Percentiles rank a stretch among this genome's conserved stretches.
Evolutionary conservation across 2,797 vertebrate genomes (phyloP).

Genomic region (Spea hammondii): DNA sequence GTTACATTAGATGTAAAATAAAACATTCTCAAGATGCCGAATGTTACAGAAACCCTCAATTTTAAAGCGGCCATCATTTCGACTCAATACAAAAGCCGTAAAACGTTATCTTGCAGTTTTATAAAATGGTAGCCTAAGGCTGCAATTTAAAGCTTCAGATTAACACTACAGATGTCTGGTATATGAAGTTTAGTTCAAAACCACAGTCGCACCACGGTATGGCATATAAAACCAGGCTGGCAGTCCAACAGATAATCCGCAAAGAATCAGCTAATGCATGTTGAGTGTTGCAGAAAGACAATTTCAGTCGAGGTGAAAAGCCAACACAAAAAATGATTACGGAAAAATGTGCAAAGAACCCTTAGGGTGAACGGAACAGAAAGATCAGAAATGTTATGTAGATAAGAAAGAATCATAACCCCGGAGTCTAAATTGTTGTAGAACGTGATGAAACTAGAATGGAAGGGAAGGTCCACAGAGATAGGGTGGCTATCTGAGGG

Average conservation of each 20-base stretch:
- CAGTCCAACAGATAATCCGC: conserved; percentile 19
- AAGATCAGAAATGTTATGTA: conserved; percentile 15
- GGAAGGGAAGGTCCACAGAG: neutral
- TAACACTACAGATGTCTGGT: conserved; percentile 36
- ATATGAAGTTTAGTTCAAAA: conserved; percentile 13
- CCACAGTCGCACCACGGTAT: conserved; percentile 22
- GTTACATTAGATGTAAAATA: too few relatives aligned
- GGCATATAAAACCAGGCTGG: conserved; percentile 16
- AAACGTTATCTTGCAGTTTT: neutral
- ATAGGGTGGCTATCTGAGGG: neutral
- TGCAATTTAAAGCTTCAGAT: conserved; percentile 21
- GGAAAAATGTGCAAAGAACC: neutral
- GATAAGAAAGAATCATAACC: neutral
- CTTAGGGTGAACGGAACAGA: neutral
- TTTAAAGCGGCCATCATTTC: conserved; percentile 1
- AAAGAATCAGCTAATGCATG: conserved; percentile 32
- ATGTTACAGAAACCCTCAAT: neutral
- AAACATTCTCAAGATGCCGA: too few relatives aligned
- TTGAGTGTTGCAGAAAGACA: conserved; percentile 28
- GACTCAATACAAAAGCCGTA: neutral
- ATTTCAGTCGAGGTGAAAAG: conserved; percentile 24
- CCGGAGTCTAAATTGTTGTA: neutral
- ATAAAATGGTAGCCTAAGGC: conserved; percentile 35
- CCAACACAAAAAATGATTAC: conserved; percentile 21
- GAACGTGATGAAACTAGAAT: neutral